Evolutionary conservation across 2,888 invertebrate species (phyloP).

Genomic region (Monochamus alternatus): DNA sequence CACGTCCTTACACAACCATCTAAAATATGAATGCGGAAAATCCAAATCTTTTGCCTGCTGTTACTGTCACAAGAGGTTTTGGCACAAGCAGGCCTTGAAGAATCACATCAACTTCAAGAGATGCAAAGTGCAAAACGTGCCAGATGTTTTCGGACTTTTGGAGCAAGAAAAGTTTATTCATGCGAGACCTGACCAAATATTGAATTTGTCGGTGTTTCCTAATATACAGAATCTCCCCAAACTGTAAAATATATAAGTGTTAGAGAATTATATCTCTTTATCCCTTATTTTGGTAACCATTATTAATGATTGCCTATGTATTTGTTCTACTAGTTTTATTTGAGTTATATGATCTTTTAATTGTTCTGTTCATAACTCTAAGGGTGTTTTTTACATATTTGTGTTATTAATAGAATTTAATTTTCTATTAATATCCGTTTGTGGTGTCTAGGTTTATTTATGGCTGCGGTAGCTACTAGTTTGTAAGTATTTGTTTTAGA

Average conservation of each 20-base stretch:
- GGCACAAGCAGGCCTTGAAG: slow-evolving; percentile 55
- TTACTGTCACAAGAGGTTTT: slow-evolving; percentile 50
- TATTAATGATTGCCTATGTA: too few relatives aligned
- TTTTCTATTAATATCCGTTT: too few relatives aligned
- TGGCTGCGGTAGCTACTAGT: too few relatives aligned
- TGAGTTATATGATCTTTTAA: too few relatives aligned
- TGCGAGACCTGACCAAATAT: not conserved
- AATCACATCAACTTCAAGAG: slow-evolving; percentile 52
- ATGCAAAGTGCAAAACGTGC: slow-evolving; percentile 39
- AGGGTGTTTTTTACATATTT: too few relatives aligned
- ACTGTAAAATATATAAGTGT: not conserved
- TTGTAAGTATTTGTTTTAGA: too few relatives aligned
- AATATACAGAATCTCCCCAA: not conserved
- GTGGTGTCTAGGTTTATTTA: too few relatives aligned
- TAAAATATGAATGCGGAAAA: slow-evolving; percentile 69
- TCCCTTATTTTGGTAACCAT: too few relatives aligned
- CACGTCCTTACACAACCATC: slow-evolving; percentile 62
- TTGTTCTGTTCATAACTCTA: too few relatives aligned
- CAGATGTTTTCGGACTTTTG: slow-evolving; percentile 22
- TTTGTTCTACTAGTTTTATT: too few relatives aligned
- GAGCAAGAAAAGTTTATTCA: slow-evolving; percentile 21
- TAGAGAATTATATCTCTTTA: too few relatives aligned
- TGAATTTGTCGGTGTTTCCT: not conserved
- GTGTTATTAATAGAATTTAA: too few relatives aligned
- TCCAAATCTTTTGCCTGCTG: slow-evolving; percentile 77